Evolutionary conservation across 2,797 vertebrate genomes (phyloP).

Genomic region (Spinus pinus): DNA sequence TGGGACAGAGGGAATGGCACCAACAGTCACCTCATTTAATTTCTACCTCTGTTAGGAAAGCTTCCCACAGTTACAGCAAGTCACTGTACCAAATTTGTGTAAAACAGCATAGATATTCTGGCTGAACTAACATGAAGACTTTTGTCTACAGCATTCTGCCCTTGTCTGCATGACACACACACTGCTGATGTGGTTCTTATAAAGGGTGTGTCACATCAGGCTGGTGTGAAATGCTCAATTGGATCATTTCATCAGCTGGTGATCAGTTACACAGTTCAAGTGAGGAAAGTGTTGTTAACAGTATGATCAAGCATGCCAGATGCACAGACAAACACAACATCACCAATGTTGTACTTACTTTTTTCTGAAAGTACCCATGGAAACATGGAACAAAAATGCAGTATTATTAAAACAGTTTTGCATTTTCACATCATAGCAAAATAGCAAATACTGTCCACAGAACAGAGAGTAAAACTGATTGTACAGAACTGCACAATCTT

Average conservation of each 20-base stretch:
- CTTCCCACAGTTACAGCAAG: background rate
- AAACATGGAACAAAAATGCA: constrained; percentile 73
- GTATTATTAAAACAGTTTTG: constrained; percentile 57
- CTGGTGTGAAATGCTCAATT: background rate
- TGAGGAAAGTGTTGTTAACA: constrained; percentile 61
- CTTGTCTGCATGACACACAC: background rate
- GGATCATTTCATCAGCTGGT: background rate
- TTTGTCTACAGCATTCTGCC: background rate
- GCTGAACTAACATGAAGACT: background rate
- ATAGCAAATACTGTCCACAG: background rate
- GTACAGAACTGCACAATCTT: background rate
- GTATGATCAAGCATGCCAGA: constrained; percentile 48
- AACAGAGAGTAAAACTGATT: background rate
- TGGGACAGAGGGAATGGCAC: background rate
- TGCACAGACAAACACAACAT: constrained; percentile 46
- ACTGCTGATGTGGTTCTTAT: background rate
- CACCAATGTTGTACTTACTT: constrained; percentile 52
- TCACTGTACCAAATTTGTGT: background rate
- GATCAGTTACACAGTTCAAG: constrained; percentile 10
- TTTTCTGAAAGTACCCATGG: constrained; percentile 71
- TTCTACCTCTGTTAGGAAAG: background rate
- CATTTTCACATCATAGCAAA: constrained; percentile 46
- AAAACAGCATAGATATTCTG: background rate
- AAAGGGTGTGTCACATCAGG: background rate
- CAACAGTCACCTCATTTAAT: background rate